Evolutionary conservation across 2,888 invertebrate species (phyloP).

Genomic region (Cerceris rybyensis): DNA sequence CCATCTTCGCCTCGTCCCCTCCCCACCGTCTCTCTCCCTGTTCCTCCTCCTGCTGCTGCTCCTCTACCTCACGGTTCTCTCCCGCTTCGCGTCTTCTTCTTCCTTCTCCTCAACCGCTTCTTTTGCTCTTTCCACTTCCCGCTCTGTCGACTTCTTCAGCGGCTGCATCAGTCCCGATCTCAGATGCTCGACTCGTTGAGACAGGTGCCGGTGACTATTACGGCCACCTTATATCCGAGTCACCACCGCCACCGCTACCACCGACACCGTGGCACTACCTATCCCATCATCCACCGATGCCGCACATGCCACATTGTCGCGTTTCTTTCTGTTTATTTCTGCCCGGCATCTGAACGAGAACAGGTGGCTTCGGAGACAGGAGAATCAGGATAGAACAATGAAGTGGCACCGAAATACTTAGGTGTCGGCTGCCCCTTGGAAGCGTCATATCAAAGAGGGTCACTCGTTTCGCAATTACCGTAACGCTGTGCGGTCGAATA

Average conservation of each 20-base stretch:
- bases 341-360: conserved; percentile 59
- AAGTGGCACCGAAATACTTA: neutral
- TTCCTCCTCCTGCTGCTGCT: neutral
- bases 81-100: conserved; percentile 16
- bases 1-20: conserved; percentile 33
- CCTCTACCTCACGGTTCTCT: conserved; percentile 18
- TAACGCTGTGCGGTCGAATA: no score
- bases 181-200: conserved; percentile 63
- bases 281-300: conserved; percentile 40
- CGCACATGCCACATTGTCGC: conserved; percentile 68
- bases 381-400: conserved; percentile 36
- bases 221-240: conserved; percentile 67
- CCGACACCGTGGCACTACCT: conserved; percentile 38
- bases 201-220: conserved; percentile 70
- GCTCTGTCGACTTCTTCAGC: conserved; percentile 42
- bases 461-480: no score
- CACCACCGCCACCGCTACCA: conserved; percentile 49
- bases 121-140: conserved; percentile 12
- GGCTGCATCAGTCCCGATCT: conserved; percentile 60
- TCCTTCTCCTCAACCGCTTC: conserved; percentile 4
- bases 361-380: conserved; percentile 65
- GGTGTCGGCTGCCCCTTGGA: no score
- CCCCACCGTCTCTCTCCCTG: conserved; percentile 23
- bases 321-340: conserved; percentile 63
- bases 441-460: no score